A percentile compares a stretch with the other conserved stretches of the same genome.
Conservation (phyloP, 2,113 vertebrate species). For the Perccottus glenii region DNA sequence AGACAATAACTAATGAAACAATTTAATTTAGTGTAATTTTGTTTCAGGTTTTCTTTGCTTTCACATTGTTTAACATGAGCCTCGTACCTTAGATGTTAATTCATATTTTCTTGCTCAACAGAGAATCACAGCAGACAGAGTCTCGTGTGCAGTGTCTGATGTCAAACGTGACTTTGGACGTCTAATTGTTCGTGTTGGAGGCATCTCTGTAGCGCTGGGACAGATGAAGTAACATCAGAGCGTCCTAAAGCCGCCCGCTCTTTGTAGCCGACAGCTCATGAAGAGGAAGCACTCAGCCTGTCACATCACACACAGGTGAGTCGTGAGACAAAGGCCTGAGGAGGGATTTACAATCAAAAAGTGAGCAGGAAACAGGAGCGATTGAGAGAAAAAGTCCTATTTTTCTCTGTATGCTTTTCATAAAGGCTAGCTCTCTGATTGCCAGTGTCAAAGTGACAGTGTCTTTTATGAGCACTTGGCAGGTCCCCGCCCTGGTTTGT, state of each 20-base stretch:
- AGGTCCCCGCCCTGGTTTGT: slow-evolving; percentile 76
- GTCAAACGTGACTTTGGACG: too few relatives aligned
- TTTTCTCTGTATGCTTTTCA: slow-evolving; percentile 66
- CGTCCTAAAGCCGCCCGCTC: background rate
- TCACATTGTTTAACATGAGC: too few relatives aligned
- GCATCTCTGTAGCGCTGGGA: background rate
- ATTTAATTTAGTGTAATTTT: too few relatives aligned
- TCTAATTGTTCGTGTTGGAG: too few relatives aligned
- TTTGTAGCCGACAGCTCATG: background rate
- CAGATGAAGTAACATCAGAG: background rate
- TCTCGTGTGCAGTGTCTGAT: too few relatives aligned
- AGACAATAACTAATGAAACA: too few relatives aligned
- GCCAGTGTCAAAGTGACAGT: slow-evolving; percentile 76
- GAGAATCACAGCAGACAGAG: too few relatives aligned
- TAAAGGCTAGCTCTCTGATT: slow-evolving; percentile 69
- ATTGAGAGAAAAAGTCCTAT: slow-evolving; percentile 52
- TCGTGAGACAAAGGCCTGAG: slow-evolving; percentile 32
- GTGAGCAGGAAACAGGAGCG: slow-evolving; percentile 41
- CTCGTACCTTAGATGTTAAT: too few relatives aligned
- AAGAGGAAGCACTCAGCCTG: slow-evolving; percentile 27
- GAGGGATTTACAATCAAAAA: slow-evolving; percentile 43
- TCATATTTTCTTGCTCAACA: too few relatives aligned
- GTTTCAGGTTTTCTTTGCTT: too few relatives aligned
- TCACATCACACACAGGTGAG: slow-evolving; percentile 52
- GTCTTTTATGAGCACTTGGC: slow-evolving; percentile 72